These are phyloP conservation scores for Pachydiplax longipennis DNA, from an alignment of 2,888 invertebrate species.

Conservation along the genomic window DNA sequence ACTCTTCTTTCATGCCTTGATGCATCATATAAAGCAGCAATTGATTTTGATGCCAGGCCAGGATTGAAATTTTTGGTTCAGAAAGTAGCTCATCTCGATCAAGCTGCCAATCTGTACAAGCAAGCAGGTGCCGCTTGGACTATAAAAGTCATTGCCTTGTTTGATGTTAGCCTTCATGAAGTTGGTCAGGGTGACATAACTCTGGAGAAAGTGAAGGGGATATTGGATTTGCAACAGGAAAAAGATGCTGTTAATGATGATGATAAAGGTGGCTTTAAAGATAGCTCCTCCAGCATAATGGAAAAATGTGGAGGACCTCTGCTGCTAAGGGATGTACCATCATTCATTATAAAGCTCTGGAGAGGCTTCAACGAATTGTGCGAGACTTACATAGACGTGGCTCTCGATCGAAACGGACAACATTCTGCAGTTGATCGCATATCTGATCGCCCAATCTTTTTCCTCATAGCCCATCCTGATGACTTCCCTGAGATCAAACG, in stretches of 20 bases:
- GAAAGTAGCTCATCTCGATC: constrained; percentile 86
- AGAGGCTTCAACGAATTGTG: constrained; percentile 62
- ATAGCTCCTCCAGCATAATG: constrained; percentile 48
- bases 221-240: constrained; percentile 51
- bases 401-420: constrained; percentile 61
- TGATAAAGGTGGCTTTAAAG: constrained; percentile 23
- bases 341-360: constrained; percentile 54
- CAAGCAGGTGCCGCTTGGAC: constrained; percentile 94
- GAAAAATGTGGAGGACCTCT: constrained; percentile 50
- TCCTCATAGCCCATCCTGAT: constrained; percentile 66
- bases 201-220: constrained; percentile 54
- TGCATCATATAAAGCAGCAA: constrained; percentile 80
- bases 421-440: constrained; percentile 58
- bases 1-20: constrained; percentile 80
- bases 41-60: constrained; percentile 88
- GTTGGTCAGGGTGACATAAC: constrained; percentile 59
- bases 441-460: constrained; percentile 66
- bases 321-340: constrained; percentile 52
- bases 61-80: constrained; percentile 93
- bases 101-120: constrained; percentile 89
- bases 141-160: constrained; percentile 78
- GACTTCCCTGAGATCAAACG: constrained; percentile 61
- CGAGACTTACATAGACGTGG: constrained; percentile 63
- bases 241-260: constrained; percentile 32
- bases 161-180: constrained; percentile 82